Evolutionary conservation across 2,113 vertebrate genomes (phyloP), one percentile per base, ranked within the genome.

Genomic region (Silurus glanis): DNA sequence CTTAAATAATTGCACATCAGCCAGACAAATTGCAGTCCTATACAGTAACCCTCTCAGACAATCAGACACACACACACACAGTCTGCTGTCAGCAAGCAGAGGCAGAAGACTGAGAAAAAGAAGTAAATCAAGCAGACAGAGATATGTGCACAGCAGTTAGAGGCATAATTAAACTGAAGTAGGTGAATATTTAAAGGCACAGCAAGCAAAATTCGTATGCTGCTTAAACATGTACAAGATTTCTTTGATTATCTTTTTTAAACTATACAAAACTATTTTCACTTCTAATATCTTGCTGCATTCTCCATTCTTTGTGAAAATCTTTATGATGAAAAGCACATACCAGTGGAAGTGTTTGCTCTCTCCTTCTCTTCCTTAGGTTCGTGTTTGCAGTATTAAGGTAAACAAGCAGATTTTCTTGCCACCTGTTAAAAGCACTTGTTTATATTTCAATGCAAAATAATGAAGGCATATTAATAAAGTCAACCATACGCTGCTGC

Each of bases 111-210:
- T 67, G 23, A 75, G 83, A 72, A 74, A 83, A 64, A 87, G 86
- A 85, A 66, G 85, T 87, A 90, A 90, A 88, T 88, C 87, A 88
- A 88, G 55, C 9, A 13, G 87, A 83, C 87, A 88, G 83, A 88
- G 78, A 85, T 67, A 80, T 45, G 9, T 58, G 80, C 72, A 10
- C 64, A 87, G 88, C 88, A 85, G 56, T 87, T 62, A 80, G 53
- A 69, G 80, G 80, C 84, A 67, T 74, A 87, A 89, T 85, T 79
- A 83, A 87, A 87, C 55, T 49, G 72, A 51, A 80, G 67, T 19
- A 76, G 82, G 59, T 66, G 59, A 83, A 58, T 21, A 78, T 79
- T 87, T 76, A 87, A 87, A 89, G 84, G 45, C 17, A 12, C 55
- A 47, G 74, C 51, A 74, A 25, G 14, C 17, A 83, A 66, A 82